Conservation (phyloP, 2,113 vertebrate species). For the Egretta garzetta region DNA sequence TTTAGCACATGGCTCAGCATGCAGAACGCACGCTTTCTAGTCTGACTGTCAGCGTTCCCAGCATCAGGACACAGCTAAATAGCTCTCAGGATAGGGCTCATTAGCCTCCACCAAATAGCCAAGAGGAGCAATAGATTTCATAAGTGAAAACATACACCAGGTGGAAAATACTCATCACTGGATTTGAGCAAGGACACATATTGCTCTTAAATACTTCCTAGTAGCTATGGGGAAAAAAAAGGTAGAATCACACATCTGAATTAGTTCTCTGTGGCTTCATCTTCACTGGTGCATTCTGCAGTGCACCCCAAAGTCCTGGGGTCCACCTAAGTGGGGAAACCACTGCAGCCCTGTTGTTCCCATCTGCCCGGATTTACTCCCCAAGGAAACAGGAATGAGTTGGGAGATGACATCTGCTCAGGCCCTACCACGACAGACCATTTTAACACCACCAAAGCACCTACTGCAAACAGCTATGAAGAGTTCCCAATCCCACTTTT, state of each 20-base stretch:
- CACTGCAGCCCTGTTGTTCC: background rate
- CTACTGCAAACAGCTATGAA: background rate
- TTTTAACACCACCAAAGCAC: background rate
- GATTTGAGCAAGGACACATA: background rate
- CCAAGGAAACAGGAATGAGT: background rate
- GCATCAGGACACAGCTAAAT: background rate
- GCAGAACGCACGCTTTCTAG: background rate
- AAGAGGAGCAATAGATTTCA: background rate
- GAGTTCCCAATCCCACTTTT: background rate
- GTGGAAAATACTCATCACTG: background rate
- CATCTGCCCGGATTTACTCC: background rate
- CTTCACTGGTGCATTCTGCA: background rate
- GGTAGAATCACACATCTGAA: background rate
- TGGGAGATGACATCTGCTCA: background rate
- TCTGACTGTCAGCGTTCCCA: background rate
- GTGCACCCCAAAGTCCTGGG: background rate
- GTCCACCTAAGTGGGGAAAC: background rate
- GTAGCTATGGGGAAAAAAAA: background rate
- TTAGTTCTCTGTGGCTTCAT: background rate
- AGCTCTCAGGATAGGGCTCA: background rate
- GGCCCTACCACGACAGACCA: background rate
- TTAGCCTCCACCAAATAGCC: background rate
- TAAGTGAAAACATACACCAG: background rate
- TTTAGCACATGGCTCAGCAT: constrained; percentile 13
- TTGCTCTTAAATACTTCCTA: background rate